Evolutionary conservation across 2,888 invertebrate genomes (phyloP).

Genomic region (Nemotelus pantherinus): DNA sequence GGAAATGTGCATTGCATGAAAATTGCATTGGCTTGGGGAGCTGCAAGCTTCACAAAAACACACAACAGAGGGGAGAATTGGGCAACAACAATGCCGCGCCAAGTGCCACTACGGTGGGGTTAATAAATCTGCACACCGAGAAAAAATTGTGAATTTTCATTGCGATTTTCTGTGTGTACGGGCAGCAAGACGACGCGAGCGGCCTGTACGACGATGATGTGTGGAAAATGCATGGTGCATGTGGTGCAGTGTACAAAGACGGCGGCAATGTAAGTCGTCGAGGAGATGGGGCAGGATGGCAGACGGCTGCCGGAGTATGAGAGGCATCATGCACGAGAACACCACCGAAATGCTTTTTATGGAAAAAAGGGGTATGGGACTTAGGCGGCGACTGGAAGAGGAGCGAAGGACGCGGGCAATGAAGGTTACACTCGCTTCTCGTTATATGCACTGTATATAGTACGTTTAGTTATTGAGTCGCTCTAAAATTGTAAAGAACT

Average conservation of each 20-base stretch:
- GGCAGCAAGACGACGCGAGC: background rate
- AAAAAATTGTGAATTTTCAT: conserved; percentile 40
- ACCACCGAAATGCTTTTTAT: conserved; percentile 42
- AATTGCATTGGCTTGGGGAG: conserved; percentile 48
- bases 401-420: conserved; percentile 55
- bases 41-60: conserved; percentile 38
- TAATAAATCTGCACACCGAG: conserved; percentile 23
- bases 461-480: conserved; percentile 59
- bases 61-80: conserved; percentile 7
- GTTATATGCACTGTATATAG: conserved; percentile 57
- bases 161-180: conserved; percentile 34
- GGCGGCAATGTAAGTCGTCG: background rate
- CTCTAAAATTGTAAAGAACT: conserved; percentile 59
- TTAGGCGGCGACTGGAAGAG: conserved; percentile 39
- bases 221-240: conserved; percentile 40
- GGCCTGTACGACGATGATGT: conserved; percentile 28
- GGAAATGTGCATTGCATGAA: conserved; percentile 47
- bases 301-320: conserved; percentile 21
- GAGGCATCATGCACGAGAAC: background rate
- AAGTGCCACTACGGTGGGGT: conserved; percentile 28
- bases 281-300: conserved; percentile 1
- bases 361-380: conserved; percentile 53
- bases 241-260: conserved; percentile 20
- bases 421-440: conserved; percentile 57
- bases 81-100: conserved; percentile 17